A percentile compares a stretch with the other conserved stretches of the same genome.
These are phyloP conservation scores for Aphelenchoides besseyi DNA, from an alignment of 1,140 invertebrate species.

Conservation along the genomic window DNA sequence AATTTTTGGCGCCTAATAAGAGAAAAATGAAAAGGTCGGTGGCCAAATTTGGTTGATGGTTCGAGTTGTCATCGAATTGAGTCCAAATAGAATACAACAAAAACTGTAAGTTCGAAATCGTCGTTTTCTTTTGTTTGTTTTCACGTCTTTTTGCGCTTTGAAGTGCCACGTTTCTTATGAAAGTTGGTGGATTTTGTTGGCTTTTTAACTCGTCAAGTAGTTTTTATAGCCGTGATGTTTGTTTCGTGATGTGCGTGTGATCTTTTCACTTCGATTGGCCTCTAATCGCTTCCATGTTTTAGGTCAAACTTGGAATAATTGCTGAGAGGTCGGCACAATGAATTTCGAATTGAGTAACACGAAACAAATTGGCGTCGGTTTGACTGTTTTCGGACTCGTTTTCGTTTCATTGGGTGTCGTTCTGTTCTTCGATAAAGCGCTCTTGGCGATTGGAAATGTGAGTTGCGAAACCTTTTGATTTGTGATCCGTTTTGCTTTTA, in stretches of 20 bases:
- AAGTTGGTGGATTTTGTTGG: too few relatives aligned
- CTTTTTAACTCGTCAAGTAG: too few relatives aligned
- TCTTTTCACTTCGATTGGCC: too few relatives aligned
- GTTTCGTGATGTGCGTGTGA: too few relatives aligned
- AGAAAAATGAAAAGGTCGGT: neutral
- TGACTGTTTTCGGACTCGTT: conserved; percentile 89
- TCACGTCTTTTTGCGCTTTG: neutral
- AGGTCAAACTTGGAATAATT: neutral
- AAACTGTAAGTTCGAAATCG: too few relatives aligned
- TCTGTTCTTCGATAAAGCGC: conserved; percentile 92
- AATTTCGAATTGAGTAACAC: conserved; percentile 59
- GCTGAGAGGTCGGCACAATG: conserved; percentile 34
- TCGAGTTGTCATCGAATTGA: too few relatives aligned
- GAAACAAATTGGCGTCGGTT: conserved; percentile 85
- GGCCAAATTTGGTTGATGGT: conserved; percentile 1
- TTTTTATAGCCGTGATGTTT: too few relatives aligned
- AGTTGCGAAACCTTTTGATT: conserved; percentile 62
- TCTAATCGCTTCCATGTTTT: too few relatives aligned
- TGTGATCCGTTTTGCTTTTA: conserved; percentile 65
- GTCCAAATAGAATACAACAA: too few relatives aligned
- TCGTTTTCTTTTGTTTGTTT: neutral
- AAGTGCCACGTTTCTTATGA: neutral
- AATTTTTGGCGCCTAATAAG: conserved; percentile 9
- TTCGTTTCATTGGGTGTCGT: conserved; percentile 92
- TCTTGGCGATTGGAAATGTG: conserved; percentile 97